Conservation (phyloP, 2,797 vertebrate genomes). For the Pantherophis alleghaniensis region DNA sequence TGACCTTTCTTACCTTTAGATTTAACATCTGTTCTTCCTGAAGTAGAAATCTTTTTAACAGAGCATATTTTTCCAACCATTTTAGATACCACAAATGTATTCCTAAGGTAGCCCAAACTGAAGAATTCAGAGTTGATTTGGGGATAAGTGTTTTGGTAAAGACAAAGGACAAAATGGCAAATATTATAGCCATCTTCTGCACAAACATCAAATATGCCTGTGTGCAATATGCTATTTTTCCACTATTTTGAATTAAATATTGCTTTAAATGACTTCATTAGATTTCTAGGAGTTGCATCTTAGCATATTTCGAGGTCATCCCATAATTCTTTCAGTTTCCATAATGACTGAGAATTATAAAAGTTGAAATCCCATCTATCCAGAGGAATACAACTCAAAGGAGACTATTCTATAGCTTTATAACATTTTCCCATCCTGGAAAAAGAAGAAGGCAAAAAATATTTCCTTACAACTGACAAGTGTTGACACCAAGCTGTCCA, state of each 20-base stretch:
- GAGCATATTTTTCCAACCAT: neutral
- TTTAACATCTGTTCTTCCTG: slow-evolving; percentile 21
- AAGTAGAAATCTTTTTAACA: slow-evolving; percentile 39
- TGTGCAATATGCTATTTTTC: neutral
- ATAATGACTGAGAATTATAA: neutral
- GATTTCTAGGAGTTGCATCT: neutral
- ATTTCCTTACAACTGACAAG: neutral
- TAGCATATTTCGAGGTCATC: neutral
- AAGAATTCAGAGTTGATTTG: neutral
- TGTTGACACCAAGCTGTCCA: neutral
- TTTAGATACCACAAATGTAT: neutral
- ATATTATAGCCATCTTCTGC: neutral
- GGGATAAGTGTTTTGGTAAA: neutral
- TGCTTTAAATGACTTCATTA: neutral
- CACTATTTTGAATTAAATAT: neutral
- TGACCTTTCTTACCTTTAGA: slow-evolving; percentile 9
- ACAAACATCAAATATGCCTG: neutral
- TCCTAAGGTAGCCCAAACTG: neutral
- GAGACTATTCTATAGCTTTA: neutral
- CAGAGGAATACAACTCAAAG: neutral
- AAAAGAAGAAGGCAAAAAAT: neutral
- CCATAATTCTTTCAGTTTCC: neutral
- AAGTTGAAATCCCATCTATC: neutral
- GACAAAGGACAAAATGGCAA: neutral
- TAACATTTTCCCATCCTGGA: neutral